Percentiles rank a stretch among this genome's conserved stretches.
phyloP scores from a whole-genome alignment of 2,113 vertebrate species.

The Lophotis ruficrista region DNA sequence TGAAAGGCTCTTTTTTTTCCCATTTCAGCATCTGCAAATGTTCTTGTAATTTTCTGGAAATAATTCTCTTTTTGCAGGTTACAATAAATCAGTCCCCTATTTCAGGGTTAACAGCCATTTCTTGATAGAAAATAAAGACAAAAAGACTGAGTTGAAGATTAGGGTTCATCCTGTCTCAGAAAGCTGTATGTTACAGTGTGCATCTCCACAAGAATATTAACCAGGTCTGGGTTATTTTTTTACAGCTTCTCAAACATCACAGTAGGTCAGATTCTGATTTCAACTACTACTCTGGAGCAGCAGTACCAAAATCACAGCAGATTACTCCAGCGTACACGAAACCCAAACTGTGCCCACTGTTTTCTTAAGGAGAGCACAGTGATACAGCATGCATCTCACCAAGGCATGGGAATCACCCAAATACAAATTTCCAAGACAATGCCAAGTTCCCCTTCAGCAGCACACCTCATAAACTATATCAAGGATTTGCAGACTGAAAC shows the following conservation, averaged over 20 bases:
- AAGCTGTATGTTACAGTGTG: neutral
- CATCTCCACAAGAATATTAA: neutral
- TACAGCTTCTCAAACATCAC: neutral
- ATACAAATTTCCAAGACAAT: neutral
- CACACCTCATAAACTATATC: neutral
- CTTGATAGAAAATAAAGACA: neutral
- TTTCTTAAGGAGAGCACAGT: neutral
- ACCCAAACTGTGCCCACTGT: neutral
- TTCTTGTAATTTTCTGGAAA: neutral
- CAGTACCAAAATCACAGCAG: neutral
- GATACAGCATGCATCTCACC: accelerated
- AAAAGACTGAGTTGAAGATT: neutral
- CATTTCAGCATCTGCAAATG: neutral
- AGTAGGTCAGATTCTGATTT: neutral
- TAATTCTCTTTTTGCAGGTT: neutral
- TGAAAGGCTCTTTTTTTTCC: neutral
- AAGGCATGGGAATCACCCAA: neutral
- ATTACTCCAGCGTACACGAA: neutral
- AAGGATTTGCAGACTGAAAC: neutral
- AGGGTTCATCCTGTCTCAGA: neutral
- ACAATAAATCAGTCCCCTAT: neutral
- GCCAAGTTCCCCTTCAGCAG: neutral
- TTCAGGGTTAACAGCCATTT: neutral
- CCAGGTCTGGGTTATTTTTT: neutral
- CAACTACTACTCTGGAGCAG: neutral